Conservation (phyloP, 2,888 invertebrate genomes). For the Plagodis dolabraria region DNA sequence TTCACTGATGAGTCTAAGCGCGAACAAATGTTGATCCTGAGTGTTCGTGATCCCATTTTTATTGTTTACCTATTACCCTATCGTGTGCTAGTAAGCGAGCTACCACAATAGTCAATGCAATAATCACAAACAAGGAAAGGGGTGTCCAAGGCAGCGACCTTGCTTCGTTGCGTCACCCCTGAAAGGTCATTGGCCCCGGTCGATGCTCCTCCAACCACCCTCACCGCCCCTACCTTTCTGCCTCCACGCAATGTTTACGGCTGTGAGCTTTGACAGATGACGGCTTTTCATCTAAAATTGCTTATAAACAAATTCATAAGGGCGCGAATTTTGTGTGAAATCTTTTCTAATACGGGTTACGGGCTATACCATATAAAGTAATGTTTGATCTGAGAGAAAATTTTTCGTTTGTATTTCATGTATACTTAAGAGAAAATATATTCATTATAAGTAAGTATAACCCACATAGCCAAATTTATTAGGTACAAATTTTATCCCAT, state of each 20-base stretch:
- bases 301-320: constrained; percentile 19
- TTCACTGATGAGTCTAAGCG: too few species aligned
- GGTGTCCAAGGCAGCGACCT: constrained; percentile 45
- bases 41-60: too few species aligned
- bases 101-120: constrained; percentile 5
- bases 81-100: too few species aligned
- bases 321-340: neutral
- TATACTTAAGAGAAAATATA: too few species aligned
- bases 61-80: too few species aligned
- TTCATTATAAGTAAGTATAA: too few species aligned
- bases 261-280: constrained; percentile 27
- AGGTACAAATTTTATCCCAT: too few species aligned
- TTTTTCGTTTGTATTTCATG: too few species aligned
- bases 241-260: constrained; percentile 32
- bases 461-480: too few species aligned
- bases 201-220: constrained; percentile 37
- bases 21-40: too few species aligned
- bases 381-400: too few species aligned
- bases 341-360: neutral
- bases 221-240: constrained; percentile 33
- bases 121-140: constrained; percentile 6
- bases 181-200: constrained; percentile 51
- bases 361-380: too few species aligned
- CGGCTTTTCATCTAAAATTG: constrained; percentile 28
- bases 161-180: constrained; percentile 39